phyloP scores from a whole-genome alignment of 2,888 invertebrate genomes.

The Antheraea assamensis region DNA sequence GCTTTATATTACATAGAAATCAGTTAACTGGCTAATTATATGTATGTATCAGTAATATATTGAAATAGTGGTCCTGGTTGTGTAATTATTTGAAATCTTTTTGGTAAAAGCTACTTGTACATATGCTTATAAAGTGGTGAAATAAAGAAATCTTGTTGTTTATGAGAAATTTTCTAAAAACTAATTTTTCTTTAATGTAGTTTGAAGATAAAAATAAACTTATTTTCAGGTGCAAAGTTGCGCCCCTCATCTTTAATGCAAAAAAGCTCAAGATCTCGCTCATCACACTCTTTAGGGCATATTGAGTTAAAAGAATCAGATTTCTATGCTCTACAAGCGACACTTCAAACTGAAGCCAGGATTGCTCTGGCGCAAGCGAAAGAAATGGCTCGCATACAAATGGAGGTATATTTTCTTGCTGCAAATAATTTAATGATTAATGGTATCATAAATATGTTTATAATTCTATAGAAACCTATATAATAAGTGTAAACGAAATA shows the following conservation, averaged over 20 bases:
- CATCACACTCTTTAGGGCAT: constrained; percentile 73
- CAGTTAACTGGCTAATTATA: not conserved
- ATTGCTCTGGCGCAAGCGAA: constrained; percentile 95
- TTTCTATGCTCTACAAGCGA: constrained; percentile 90
- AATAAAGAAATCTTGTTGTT: not conserved
- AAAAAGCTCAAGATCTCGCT: constrained; percentile 73
- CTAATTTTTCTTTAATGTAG: not conserved
- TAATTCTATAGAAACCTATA: not conserved
- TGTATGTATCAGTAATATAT: not conserved
- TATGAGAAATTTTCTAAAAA: not conserved
- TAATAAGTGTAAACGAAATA: not conserved
- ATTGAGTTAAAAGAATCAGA: constrained; percentile 85
- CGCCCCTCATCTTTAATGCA: constrained; percentile 72
- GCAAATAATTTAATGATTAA: not conserved
- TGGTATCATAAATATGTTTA: no score
- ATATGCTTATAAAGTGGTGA: not conserved
- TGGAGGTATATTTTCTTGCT: constrained; percentile 85
- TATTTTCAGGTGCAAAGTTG: constrained; percentile 62
- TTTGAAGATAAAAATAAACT: constrained; percentile 10
- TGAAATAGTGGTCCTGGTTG: not conserved
- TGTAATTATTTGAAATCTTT: not conserved
- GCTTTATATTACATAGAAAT: not conserved
- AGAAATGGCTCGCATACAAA: constrained; percentile 95
- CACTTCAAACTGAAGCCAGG: constrained; percentile 92
- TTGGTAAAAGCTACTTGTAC: not conserved